Evolutionary conservation across 2,113 vertebrate species (phyloP).

Genomic region (Epinephelus moara): DNA sequence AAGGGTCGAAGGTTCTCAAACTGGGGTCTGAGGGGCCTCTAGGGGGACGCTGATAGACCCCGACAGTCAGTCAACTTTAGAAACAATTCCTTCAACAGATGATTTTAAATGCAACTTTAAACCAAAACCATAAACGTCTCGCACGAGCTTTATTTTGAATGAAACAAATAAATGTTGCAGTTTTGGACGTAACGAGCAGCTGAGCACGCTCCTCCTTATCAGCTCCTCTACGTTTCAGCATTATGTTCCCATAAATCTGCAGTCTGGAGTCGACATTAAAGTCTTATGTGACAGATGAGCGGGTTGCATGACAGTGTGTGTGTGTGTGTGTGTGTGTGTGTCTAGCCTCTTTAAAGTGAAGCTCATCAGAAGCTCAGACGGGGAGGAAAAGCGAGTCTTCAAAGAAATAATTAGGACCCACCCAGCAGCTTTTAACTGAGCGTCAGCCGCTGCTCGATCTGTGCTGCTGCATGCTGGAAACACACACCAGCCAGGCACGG

Average conservation of each 20-base stretch:
- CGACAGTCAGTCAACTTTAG: neutral
- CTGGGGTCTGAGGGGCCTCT: neutral
- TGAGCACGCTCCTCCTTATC: neutral
- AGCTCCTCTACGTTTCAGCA: slow-evolving; percentile 11
- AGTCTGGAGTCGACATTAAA: slow-evolving; percentile 56
- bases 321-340: slow-evolving; percentile 40
- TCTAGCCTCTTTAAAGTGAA: slow-evolving; percentile 70
- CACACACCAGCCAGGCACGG: slow-evolving; percentile 39
- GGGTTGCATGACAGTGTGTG: slow-evolving; percentile 39
- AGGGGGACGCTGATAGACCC: neutral
- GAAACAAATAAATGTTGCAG: neutral
- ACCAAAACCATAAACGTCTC: neutral
- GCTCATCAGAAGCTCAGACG: slow-evolving; percentile 73
- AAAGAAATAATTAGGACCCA: slow-evolving; percentile 79
- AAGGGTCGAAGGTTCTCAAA: slow-evolving; percentile 20
- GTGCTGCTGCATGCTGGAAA: slow-evolving; percentile 56
- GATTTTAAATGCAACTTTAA: neutral
- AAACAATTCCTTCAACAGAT: neutral
- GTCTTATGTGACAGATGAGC: slow-evolving; percentile 56
- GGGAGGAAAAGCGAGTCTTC: slow-evolving; percentile 77
- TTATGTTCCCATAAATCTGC: slow-evolving; percentile 57
- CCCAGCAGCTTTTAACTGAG: slow-evolving; percentile 74
- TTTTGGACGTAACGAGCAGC: neutral
- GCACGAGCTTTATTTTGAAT: neutral
- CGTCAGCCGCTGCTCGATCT: slow-evolving; percentile 55